Evolutionary conservation across 2,113 vertebrate genomes (phyloP).

Genomic region (Noctilio leporinus): DNA sequence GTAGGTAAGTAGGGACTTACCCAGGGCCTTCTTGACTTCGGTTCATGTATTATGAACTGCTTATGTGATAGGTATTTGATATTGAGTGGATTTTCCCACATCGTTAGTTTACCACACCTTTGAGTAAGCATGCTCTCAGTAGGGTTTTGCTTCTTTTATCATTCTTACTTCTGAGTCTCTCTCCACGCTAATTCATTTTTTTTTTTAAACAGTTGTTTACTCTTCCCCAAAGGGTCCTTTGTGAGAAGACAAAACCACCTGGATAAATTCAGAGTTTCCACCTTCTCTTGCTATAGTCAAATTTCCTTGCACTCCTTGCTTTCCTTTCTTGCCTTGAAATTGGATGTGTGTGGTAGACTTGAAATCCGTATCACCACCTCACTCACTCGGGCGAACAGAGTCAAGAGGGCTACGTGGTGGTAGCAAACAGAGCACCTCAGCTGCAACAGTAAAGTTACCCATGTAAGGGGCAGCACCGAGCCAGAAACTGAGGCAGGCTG

Average conservation of each 20-base stretch:
- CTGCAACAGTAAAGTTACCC: not conserved
- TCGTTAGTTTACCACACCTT: not conserved
- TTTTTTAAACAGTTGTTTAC: not conserved
- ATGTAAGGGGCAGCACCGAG: not conserved
- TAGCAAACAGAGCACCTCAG: constrained; percentile 2
- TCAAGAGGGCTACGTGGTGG: not conserved
- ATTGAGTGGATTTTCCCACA: not conserved
- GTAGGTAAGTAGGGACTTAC: not conserved
- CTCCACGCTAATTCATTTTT: not conserved
- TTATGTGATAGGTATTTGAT: not conserved
- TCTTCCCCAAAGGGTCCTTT: not conserved
- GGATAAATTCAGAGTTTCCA: not conserved
- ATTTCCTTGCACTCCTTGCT: constrained; percentile 7
- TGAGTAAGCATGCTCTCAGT: not conserved
- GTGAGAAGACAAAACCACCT: not conserved
- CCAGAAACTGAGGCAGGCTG: not conserved
- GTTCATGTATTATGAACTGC: not conserved
- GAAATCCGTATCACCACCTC: not conserved
- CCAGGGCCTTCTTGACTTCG: not conserved
- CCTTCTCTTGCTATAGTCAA: not conserved
- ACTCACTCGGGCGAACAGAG: not conserved
- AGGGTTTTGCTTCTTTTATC: not conserved
- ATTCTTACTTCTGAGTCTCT: not conserved
- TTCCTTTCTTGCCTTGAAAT: constrained; percentile 19
- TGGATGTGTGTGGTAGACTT: not conserved